phyloP scores from a whole-genome alignment of 2,113 vertebrate species.

The Rhagologus leucostigma region DNA sequence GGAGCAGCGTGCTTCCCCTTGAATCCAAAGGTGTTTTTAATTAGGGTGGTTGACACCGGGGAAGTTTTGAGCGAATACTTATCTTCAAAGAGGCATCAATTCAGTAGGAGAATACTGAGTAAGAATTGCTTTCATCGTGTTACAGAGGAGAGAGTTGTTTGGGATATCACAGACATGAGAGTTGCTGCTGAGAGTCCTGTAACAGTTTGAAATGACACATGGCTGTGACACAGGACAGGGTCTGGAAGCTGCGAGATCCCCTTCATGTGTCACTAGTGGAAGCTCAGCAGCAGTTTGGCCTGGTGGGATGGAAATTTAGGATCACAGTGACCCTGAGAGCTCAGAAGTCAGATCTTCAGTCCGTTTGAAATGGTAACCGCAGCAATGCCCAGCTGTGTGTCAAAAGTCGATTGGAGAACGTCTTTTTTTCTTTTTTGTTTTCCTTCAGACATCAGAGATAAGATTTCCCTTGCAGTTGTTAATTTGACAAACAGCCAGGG shows the following conservation, averaged over 20 bases:
- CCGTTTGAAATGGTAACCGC: not conserved
- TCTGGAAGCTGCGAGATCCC: not conserved
- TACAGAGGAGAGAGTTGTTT: rapidly evolving
- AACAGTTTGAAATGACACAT: rapidly evolving
- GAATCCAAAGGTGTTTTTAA: not conserved
- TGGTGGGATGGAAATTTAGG: not conserved
- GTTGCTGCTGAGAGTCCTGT: rapidly evolving
- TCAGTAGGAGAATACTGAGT: rapidly evolving
- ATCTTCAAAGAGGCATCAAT: rapidly evolving
- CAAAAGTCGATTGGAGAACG: rapidly evolving
- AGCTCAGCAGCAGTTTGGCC: not conserved
- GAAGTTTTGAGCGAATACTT: not conserved
- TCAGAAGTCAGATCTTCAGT: rapidly evolving
- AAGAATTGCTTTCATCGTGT: rapidly evolving
- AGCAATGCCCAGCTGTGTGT: rapidly evolving
- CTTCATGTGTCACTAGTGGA: rapidly evolving
- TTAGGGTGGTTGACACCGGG: rapidly evolving
- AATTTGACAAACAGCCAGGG: not conserved
- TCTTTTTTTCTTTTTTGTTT: not conserved
- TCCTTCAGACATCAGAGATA: not conserved
- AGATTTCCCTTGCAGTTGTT: not conserved
- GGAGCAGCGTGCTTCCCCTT: rapidly evolving
- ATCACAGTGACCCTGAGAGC: not conserved
- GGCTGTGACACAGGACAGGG: rapidly evolving
- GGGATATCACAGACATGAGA: rapidly evolving